phyloP scores from a whole-genome alignment of 2,888 invertebrate species.

The Megastigmus dorsalis region DNA sequence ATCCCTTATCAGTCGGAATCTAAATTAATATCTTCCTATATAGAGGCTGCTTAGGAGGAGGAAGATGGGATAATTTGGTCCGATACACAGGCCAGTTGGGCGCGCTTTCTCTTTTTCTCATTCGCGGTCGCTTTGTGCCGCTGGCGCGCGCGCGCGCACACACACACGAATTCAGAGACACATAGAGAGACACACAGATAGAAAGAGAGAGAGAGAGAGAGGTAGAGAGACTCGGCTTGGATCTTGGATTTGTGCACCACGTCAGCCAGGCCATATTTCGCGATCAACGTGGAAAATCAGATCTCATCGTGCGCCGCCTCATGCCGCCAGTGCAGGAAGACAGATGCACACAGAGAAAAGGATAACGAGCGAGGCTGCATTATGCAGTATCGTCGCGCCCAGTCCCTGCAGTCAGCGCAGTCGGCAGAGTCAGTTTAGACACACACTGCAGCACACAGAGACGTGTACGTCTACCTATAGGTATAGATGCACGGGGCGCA shows the following conservation, averaged over 20 bases:
- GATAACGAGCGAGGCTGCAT: constrained; percentile 11
- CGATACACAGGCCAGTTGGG: neutral
- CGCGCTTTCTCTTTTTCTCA: constrained; percentile 48
- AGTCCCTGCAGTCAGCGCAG: too few relatives aligned
- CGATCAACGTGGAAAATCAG: constrained; percentile 33
- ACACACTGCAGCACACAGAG: too few relatives aligned
- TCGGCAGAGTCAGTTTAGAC: too few relatives aligned
- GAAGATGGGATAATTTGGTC: constrained; percentile 45
- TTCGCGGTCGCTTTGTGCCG: neutral
- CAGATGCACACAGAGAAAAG: neutral
- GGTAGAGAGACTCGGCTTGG: too few relatives aligned
- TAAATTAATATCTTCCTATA: constrained; percentile 50
- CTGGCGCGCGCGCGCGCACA: neutral
- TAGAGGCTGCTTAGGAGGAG: neutral
- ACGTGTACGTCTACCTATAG: too few relatives aligned
- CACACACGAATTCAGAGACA: too few relatives aligned
- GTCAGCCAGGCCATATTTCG: constrained; percentile 25
- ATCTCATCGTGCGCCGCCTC: constrained; percentile 11
- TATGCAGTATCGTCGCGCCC: constrained; percentile 24
- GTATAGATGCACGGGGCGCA: too few relatives aligned
- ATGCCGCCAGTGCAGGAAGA: constrained; percentile 3
- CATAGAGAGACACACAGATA: too few relatives aligned
- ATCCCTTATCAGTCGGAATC: constrained; percentile 48
- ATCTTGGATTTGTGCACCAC: constrained; percentile 45
- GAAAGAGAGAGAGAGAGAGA: too few relatives aligned